Conservation (phyloP, 2,797 vertebrate genomes). For the Micropoecilia bifurca region DNA sequence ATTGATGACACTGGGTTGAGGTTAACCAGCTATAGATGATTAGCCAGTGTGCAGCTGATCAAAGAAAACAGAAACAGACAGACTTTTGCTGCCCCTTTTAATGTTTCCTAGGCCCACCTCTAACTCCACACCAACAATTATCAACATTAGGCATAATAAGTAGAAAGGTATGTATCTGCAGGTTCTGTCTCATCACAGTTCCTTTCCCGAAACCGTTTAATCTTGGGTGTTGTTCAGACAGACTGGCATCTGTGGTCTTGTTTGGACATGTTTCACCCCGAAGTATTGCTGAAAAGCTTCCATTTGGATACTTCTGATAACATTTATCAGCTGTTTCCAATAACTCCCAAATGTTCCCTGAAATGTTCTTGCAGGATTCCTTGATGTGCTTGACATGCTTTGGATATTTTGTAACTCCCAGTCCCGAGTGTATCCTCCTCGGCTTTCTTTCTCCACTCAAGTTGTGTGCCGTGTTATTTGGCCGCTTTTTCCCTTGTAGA, state of each 20-base stretch:
- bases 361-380: slow-evolving; percentile 16
- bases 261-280: neutral
- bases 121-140: neutral
- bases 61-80: neutral
- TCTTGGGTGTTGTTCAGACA: neutral
- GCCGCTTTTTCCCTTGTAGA: neutral
- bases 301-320: neutral
- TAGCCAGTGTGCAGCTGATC: neutral
- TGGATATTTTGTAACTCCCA: neutral
- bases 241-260: neutral
- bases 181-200: neutral
- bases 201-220: neutral
- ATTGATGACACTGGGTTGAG: slow-evolving; percentile 29
- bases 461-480: slow-evolving; percentile 31
- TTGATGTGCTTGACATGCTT: neutral
- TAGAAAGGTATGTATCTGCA: neutral
- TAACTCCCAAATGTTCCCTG: accelerated
- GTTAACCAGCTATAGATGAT: slow-evolving; percentile 11
- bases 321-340: slow-evolving; percentile 2
- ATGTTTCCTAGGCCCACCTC: neutral
- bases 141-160: neutral
- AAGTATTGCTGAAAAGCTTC: neutral
- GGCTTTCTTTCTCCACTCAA: slow-evolving; percentile 11
- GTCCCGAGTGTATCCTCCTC: neutral
- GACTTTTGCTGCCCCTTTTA: too few species aligned